phyloP scores from a whole-genome alignment of 2,888 invertebrate genomes.

The Amaurobius ferox region DNA sequence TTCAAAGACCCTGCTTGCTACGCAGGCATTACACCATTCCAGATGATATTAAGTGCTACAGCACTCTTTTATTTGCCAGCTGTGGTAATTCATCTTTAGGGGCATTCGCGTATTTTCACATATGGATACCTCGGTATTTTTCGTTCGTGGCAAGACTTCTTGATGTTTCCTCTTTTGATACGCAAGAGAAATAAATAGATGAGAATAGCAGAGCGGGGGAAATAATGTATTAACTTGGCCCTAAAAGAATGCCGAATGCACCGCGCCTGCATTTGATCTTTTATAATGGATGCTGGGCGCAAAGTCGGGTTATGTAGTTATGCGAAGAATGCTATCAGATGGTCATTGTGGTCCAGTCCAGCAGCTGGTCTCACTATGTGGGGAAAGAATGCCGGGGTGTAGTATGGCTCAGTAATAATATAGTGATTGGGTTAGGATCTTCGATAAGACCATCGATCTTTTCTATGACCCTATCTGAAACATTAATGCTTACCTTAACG shows the following conservation, averaged over 20 bases:
- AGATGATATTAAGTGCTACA: conserved; percentile 54
- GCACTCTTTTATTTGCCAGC: conserved; percentile 49
- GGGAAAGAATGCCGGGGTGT: background rate
- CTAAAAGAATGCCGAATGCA: conserved; percentile 65
- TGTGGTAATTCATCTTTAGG: conserved; percentile 59
- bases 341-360: conserved; percentile 36
- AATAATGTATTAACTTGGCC: conserved; percentile 63
- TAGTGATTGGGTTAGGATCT: background rate
- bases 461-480: too few relatives aligned
- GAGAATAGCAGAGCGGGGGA: conserved; percentile 34
- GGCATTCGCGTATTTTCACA: conserved; percentile 59
- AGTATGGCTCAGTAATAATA: background rate
- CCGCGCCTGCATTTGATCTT: conserved; percentile 57
- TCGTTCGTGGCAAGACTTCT: conserved; percentile 58
- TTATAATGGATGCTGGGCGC: conserved; percentile 52
- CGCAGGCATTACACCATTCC: conserved; percentile 31
- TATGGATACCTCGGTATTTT: conserved; percentile 65
- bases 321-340: conserved; percentile 67
- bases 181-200: conserved; percentile 45
- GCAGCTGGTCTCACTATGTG: conserved; percentile 29
- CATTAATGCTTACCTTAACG: too few relatives aligned
- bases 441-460: background rate
- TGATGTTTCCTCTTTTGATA: conserved; percentile 50
- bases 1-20: background rate
- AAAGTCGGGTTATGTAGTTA: conserved; percentile 59